Evolutionary conservation across 2,797 vertebrate genomes (phyloP).

Genomic region (Diplodus sargus): DNA sequence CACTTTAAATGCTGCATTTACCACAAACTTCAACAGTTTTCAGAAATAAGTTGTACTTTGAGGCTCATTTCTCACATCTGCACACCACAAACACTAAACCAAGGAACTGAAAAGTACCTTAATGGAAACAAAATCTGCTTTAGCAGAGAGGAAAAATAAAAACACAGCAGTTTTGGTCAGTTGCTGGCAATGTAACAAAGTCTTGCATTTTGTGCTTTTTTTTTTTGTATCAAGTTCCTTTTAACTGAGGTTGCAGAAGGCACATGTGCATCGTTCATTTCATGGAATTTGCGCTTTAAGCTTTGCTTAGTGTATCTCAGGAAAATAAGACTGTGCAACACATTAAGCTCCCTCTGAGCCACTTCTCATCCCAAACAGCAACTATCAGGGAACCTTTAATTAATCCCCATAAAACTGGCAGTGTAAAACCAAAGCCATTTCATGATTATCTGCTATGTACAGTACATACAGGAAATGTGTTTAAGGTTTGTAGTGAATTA

Average conservation of each 20-base stretch:
- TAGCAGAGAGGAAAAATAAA: slow-evolving; percentile 25
- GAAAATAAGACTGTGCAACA: slow-evolving; percentile 55
- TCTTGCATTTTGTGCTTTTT: slow-evolving; percentile 68
- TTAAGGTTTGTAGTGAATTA: slow-evolving; percentile 66
- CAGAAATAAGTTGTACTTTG: slow-evolving; percentile 17
- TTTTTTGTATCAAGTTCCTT: slow-evolving; percentile 32
- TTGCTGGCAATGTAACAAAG: slow-evolving; percentile 63
- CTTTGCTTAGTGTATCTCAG: slow-evolving; percentile 48
- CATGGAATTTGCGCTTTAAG: slow-evolving; percentile 58
- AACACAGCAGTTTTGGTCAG: slow-evolving; percentile 79
- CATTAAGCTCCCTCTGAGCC: slow-evolving; percentile 33
- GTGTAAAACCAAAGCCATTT: slow-evolving; percentile 76
- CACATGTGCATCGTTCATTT: slow-evolving; percentile 68
- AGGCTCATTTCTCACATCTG: slow-evolving; percentile 33
- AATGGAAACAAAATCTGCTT: slow-evolving; percentile 44
- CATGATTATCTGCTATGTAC: slow-evolving; percentile 44
- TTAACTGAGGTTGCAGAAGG: slow-evolving; percentile 70
- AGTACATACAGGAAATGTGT: slow-evolving; percentile 34
- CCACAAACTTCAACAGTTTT: slow-evolving; percentile 10
- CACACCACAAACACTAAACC: slow-evolving; percentile 9
- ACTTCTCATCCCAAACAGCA: neutral
- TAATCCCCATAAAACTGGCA: slow-evolving; percentile 47
- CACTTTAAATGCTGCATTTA: slow-evolving; percentile 30
- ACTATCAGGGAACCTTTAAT: slow-evolving; percentile 22
- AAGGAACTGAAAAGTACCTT: slow-evolving; percentile 39